Evolutionary conservation across 1,140 invertebrate genomes (phyloP).

Genomic region (Carcinoscorpius rotundicauda): DNA sequence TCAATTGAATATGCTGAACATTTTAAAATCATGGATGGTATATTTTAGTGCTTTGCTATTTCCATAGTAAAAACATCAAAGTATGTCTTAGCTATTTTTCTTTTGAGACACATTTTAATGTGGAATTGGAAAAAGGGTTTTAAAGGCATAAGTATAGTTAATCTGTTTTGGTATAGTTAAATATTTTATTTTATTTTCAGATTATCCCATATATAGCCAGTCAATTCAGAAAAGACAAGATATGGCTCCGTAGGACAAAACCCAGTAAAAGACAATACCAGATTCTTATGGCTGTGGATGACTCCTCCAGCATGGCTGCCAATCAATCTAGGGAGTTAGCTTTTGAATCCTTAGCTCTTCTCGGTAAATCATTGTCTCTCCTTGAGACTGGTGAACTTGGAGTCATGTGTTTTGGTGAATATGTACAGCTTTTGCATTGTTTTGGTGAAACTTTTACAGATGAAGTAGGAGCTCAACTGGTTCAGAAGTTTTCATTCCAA

Average conservation of each 20-base stretch:
- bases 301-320: slow-evolving; percentile 62
- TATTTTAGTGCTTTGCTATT: no score
- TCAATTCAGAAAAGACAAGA: slow-evolving; percentile 97
- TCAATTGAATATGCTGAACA: no score
- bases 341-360: slow-evolving; percentile 84
- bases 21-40: no score
- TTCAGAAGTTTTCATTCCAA: slow-evolving; percentile 59
- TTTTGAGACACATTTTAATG: background rate
- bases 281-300: slow-evolving; percentile 91
- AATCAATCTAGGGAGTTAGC: slow-evolving; percentile 52
- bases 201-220: slow-evolving; percentile 96
- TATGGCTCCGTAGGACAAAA: slow-evolving; percentile 92
- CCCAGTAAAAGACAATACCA: slow-evolving; percentile 93
- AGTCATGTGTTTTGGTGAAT: slow-evolving; percentile 86
- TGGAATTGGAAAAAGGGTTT: no score
- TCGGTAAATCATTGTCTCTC: slow-evolving; percentile 80
- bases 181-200: slow-evolving; percentile 5
- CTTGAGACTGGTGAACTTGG: slow-evolving; percentile 86
- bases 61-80: no score
- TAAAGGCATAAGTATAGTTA: no score
- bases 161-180: no score
- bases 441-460: slow-evolving; percentile 75
- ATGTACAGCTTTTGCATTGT: slow-evolving; percentile 59
- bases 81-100: background rate
- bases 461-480: slow-evolving; percentile 52